Base-by-base conservation (phyloP, 2,888 invertebrate genomes). In the Agrochola circellaris region DNA sequence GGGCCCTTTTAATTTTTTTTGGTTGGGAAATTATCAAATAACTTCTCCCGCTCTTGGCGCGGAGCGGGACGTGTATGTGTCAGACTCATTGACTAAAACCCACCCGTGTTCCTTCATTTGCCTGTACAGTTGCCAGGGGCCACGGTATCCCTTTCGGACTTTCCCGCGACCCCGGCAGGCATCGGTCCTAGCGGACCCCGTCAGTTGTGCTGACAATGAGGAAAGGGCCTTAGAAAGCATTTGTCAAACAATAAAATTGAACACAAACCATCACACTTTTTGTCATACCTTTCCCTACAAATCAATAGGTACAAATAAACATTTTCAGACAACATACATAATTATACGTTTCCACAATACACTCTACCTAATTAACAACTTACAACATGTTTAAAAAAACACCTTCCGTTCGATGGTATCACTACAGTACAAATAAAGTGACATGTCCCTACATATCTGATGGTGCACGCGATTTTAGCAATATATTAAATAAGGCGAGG, bases 391-490 rank as follows among this genome's bases (percentile, higher is more conserved):
- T 75, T 73, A 30, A 64, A 74, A 74, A 79, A 77, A 79, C 72
- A 61, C 51, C 80, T 83, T 17, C 61, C 79, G 71, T 77, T 68
- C 3, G 84, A 86, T 88, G 8, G 2, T 86, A 86, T 84, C 86
- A 13, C 23, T 11, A 20, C n/a, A 38, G 17, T 45, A 60, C 48
- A 83, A 81, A 84, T 80, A 68, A 70, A 80, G 70, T 74, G 62
- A 88, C 82, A 88, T 82, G 75, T 81, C 45, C 15, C 0, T 8
- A 17, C 26, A 11, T 86, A 88, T 88, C 87, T 76, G 87, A 87
- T 87, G 64, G 13, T n/a, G 73, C 84, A 86, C 87, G 88, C 87
- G 60, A 86, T 60, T 66, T 17, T 51, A 48, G n/a, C 48, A 72
- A 66, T 51, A 65, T 79, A 79, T 73, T 82, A 84, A 73, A 81